A percentile compares a stretch with the other conserved stretches of the same genome.
These are phyloP conservation scores for Pangasius larnaudii DNA, from an alignment of 2,797 vertebrate genomes.

Conservation along the genomic window DNA sequence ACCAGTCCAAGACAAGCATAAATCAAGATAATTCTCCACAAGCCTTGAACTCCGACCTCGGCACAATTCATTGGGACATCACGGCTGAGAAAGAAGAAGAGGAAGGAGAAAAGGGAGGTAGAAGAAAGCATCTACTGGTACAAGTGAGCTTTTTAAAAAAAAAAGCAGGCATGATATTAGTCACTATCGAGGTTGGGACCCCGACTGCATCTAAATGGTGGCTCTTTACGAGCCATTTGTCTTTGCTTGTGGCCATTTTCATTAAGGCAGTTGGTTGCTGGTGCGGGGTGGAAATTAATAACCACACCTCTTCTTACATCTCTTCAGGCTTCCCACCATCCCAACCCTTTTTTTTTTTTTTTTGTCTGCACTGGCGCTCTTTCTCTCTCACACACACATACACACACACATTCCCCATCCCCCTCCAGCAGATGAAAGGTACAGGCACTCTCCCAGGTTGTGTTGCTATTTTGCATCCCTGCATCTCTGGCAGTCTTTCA, in stretches of 20 bases:
- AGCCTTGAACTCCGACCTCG: slow-evolving; percentile 95
- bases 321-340: slow-evolving; percentile 67
- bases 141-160: slow-evolving; percentile 36
- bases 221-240: slow-evolving; percentile 99
- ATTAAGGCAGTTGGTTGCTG: slow-evolving; percentile 98
- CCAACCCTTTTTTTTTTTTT: slow-evolving; percentile 58
- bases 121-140: slow-evolving; percentile 36
- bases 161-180: slow-evolving; percentile 47
- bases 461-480: slow-evolving; percentile 78
- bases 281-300: slow-evolving; percentile 96
- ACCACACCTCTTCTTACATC: slow-evolving; percentile 73
- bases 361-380: slow-evolving; percentile 40
- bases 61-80: slow-evolving; percentile 90
- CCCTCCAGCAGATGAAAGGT: slow-evolving; percentile 78
- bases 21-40: slow-evolving; percentile 98
- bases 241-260: slow-evolving; percentile 98
- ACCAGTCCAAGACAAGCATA: slow-evolving; percentile 83
- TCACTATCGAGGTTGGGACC: slow-evolving; percentile 71
- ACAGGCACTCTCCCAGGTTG: slow-evolving; percentile 86
- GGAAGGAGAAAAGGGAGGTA: slow-evolving; percentile 44
- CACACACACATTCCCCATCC: slow-evolving; percentile 51
- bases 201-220: slow-evolving; percentile 96
- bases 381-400: slow-evolving; percentile 27
- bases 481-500: slow-evolving; percentile 88
- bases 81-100: slow-evolving; percentile 32